Evolutionary conservation across 2,113 vertebrate species (phyloP).

Genomic region (Eptatretus burgeri): DNA sequence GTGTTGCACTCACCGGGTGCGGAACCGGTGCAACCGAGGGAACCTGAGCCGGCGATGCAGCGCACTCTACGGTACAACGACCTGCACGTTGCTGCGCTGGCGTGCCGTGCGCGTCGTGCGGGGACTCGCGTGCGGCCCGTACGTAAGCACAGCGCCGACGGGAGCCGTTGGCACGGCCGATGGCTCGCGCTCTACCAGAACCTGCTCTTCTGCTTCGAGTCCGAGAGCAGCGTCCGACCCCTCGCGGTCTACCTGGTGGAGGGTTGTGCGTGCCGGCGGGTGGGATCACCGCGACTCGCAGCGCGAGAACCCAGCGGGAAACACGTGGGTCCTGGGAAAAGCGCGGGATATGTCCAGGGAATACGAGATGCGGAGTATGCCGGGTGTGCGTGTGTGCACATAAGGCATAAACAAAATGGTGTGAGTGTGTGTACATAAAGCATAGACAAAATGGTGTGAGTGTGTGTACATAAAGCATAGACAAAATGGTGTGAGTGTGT

Average conservation of each 20-base stretch:
- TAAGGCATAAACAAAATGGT: no score
- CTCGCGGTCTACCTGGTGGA: constrained; percentile 85
- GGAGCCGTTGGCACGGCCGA: constrained; percentile 83
- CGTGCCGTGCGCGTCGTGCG: constrained; percentile 57
- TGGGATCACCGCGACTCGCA: constrained; percentile 36
- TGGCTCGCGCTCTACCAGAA: constrained; percentile 88
- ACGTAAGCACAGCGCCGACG: constrained; percentile 67
- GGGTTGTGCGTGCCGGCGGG: constrained; percentile 68
- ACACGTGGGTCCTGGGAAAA: constrained; percentile 27
- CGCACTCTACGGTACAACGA: constrained; percentile 84
- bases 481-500: no score
- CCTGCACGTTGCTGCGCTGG: constrained; percentile 63
- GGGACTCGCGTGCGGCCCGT: constrained; percentile 62
- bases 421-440: no score
- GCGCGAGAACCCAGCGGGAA: constrained; percentile 56
- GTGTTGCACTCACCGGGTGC: no score
- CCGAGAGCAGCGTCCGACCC: constrained; percentile 59
- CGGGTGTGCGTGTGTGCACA: no score
- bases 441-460: no score
- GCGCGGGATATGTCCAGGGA: no score
- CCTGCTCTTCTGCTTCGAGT: constrained; percentile 82
- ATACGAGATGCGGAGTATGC: no score
- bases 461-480: no score
- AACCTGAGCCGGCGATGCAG: constrained; percentile 33
- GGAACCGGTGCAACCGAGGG: not conserved